Conservation (phyloP, 1,140 invertebrate species). For the Drosophila equinoxialis region DNA sequence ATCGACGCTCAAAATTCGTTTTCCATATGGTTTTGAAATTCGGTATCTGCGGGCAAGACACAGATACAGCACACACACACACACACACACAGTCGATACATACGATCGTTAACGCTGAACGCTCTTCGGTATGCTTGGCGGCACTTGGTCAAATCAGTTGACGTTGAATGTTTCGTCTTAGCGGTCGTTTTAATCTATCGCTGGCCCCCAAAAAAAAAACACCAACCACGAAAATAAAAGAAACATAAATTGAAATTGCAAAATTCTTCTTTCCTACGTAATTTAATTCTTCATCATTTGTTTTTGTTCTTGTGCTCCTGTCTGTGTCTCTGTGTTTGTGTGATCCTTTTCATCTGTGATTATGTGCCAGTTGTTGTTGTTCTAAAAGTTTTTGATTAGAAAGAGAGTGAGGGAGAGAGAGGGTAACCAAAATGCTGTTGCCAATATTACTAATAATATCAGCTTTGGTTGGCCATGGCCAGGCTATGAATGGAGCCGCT, state of each 20-base stretch:
- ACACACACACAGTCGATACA: constrained; percentile 20
- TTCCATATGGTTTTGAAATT: constrained; percentile 77
- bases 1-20: constrained; percentile 56
- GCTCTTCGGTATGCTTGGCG: constrained; percentile 72
- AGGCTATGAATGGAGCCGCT: constrained; percentile 41
- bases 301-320: too few species aligned
- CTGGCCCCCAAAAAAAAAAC: constrained; percentile 23
- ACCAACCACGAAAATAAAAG: background rate
- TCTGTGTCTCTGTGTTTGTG: too few species aligned
- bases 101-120: constrained; percentile 46
- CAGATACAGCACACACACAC: constrained; percentile 28
- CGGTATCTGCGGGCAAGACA: constrained; percentile 42
- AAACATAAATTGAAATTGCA: too few species aligned
- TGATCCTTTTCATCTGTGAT: constrained; percentile 18
- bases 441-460: constrained; percentile 13
- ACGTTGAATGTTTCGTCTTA: constrained; percentile 80
- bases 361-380: constrained; percentile 31
- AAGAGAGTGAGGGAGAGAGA: background rate
- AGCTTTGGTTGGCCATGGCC: constrained; percentile 4
- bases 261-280: too few species aligned
- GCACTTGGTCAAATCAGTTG: constrained; percentile 78
- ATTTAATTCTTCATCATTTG: too few species aligned
- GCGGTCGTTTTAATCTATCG: constrained; percentile 65
- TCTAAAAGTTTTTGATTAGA: background rate
- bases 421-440: constrained; percentile 18